phyloP scores from a whole-genome alignment of 2,888 invertebrate genomes.

The Amphipoea lucens region DNA sequence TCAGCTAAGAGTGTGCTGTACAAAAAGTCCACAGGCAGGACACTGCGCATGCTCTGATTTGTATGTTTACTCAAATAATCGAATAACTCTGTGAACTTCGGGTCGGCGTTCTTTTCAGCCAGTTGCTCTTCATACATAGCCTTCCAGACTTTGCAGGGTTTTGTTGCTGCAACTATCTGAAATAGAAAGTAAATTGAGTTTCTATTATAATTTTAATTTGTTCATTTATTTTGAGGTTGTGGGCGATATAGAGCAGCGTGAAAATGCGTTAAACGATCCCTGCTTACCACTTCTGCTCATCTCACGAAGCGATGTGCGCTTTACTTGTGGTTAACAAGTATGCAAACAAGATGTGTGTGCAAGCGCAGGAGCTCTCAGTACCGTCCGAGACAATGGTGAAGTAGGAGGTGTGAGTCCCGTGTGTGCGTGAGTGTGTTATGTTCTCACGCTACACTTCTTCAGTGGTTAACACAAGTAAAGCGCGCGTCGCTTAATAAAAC shows the following conservation, averaged over 20 bases:
- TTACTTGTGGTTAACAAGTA: neutral
- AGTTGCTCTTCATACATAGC: constrained; percentile 87
- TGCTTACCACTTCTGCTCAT: neutral
- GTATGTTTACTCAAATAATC: constrained; percentile 90
- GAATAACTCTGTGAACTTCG: constrained; percentile 91
- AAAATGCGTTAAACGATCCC: neutral
- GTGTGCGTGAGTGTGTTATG: neutral
- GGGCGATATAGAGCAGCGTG: neutral
- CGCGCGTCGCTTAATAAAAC: neutral
- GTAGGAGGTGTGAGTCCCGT: neutral
- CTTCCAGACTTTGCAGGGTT: constrained; percentile 82
- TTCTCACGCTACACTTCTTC: neutral
- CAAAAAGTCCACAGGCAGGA: constrained; percentile 93
- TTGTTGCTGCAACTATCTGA: constrained; percentile 85
- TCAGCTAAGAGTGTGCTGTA: constrained; percentile 93
- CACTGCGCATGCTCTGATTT: constrained; percentile 86
- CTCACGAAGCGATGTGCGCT: neutral
- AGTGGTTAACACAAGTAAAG: neutral
- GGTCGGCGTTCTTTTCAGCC: constrained; percentile 86
- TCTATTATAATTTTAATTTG: neutral
- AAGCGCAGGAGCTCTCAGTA: neutral
- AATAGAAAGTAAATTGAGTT: constrained; percentile 46
- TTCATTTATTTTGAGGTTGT: neutral
- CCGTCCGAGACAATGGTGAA: neutral
- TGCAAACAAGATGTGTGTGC: neutral